Evolutionary conservation across 35 echinoderm and acorn worm genomes (phyloP).

Genomic region (Heliocidaris erythrogramma): DNA sequence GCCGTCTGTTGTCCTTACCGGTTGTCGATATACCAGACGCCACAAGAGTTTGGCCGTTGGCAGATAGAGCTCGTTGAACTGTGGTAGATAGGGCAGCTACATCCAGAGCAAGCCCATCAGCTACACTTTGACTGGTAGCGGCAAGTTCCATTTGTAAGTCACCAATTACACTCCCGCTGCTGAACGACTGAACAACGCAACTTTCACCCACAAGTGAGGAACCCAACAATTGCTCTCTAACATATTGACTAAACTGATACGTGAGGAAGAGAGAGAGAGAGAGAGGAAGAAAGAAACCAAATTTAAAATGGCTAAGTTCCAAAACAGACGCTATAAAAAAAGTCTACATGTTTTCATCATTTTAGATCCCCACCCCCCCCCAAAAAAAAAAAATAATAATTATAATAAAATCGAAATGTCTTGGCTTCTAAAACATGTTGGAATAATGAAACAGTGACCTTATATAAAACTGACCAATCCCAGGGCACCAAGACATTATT

Average conservation of each 20-base stretch:
- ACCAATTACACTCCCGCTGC: background rate
- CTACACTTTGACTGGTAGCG: background rate
- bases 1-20: background rate
- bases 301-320: too few relatives aligned
- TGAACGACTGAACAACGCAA: background rate
- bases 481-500: too few relatives aligned
- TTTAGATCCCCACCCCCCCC: too few relatives aligned
- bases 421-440: too few relatives aligned
- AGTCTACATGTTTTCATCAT: too few relatives aligned
- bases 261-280: background rate
- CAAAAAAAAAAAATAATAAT: too few relatives aligned
- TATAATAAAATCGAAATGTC: too few relatives aligned
- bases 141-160: background rate
- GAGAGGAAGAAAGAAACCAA: too few relatives aligned
- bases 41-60: background rate
- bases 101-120: background rate
- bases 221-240: background rate
- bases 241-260: background rate
- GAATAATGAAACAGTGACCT: too few relatives aligned
- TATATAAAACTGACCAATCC: too few relatives aligned
- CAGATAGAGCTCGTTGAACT: background rate
- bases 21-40: background rate
- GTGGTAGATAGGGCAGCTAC: background rate
- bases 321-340: too few relatives aligned
- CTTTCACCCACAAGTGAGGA: background rate